Evolutionary conservation across 2,797 vertebrate genomes (phyloP), one percentile per base, ranked within the genome.

Genomic region (Lutjanus argentimaculatus): DNA sequence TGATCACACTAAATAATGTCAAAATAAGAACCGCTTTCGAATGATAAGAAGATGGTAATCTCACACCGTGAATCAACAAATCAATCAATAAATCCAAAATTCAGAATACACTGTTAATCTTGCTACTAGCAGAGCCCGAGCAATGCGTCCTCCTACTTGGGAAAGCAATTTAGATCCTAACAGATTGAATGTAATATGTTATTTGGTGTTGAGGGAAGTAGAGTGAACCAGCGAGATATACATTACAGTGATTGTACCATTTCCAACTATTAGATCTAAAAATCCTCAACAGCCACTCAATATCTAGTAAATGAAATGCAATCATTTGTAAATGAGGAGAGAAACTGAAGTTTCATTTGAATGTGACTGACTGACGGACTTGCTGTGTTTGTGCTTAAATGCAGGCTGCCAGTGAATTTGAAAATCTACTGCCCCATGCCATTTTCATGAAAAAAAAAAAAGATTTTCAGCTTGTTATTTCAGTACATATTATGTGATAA

Each of bases 251-350:
- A 75, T 68, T 78, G 57, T 67, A 59, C 42, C 17, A 21, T 66
- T 74, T 70, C 63, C 40, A 78, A 69, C 53, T 22, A 53, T 59
- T 52, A 63, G 51, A 85, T 51, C 40, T 62, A 72, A 63, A 85
- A 67, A 49, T 62, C 45, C 13, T 63, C n/a, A 19, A 22, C 42
- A 61, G 25, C n/a, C 0, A 46, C 64, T 69, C 70, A 52, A 19
- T 67, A 68, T 46, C 4, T 17, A n/a, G 21, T 36, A 58, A 74
- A 83, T 59, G 42, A 73, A 84, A 72, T 30, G 14, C 63, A 81
- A 25, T 81, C 30, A 68, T 75, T 72, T 57, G 63, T n/a, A 76
- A 76, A 43, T 45, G 52, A 48, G 22, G 22, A 58, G 46, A 42
- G 43, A 76, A 70, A 82, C 14, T 22, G 51, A 63, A 57, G 36